phyloP scores from a whole-genome alignment of 2,888 invertebrate genomes.

The Leptarthrus brevirostris region DNA sequence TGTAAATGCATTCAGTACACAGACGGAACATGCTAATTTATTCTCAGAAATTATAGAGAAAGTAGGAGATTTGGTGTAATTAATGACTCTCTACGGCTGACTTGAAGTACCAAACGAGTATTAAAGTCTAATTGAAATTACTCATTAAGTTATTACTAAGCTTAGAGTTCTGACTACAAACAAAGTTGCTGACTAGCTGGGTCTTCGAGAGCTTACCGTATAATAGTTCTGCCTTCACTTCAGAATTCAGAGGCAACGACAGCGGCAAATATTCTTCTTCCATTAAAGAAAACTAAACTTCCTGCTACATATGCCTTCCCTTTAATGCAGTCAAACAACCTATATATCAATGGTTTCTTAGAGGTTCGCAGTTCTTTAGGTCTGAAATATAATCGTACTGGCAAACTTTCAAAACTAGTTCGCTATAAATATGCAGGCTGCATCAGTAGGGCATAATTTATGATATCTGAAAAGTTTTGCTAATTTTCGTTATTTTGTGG shows the following conservation, averaged over 20 bases:
- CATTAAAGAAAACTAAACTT: slow-evolving; percentile 27
- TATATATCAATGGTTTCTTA: slow-evolving; percentile 36
- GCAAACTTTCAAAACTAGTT: slow-evolving; percentile 34
- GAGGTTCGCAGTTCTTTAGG: slow-evolving; percentile 2
- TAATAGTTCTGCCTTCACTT: slow-evolving; percentile 10
- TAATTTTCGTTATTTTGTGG: slow-evolving; percentile 21
- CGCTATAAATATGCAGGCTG: slow-evolving; percentile 19
- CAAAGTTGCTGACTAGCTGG: slow-evolving; percentile 16
- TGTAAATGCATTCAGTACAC: too few species aligned
- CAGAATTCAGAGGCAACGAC: background rate
- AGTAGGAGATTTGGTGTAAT: too few species aligned
- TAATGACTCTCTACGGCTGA: background rate
- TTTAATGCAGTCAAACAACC: slow-evolving; percentile 16
- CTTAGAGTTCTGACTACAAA: slow-evolving; percentile 19
- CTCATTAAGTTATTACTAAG: slow-evolving; percentile 33
- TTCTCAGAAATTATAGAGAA: too few species aligned
- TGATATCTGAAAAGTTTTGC: slow-evolving; percentile 12
- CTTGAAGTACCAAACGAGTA: slow-evolving; percentile 9
- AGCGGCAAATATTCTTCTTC: background rate
- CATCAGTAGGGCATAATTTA: slow-evolving; percentile 26
- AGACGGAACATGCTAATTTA: too few species aligned
- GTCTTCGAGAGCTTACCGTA: background rate
- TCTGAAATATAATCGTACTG: slow-evolving; percentile 29
- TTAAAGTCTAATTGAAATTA: slow-evolving; percentile 40
- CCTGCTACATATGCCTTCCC: background rate